Conservation (phyloP, 2,113 vertebrate species). For the Pseudorectes ferrugineus region DNA sequence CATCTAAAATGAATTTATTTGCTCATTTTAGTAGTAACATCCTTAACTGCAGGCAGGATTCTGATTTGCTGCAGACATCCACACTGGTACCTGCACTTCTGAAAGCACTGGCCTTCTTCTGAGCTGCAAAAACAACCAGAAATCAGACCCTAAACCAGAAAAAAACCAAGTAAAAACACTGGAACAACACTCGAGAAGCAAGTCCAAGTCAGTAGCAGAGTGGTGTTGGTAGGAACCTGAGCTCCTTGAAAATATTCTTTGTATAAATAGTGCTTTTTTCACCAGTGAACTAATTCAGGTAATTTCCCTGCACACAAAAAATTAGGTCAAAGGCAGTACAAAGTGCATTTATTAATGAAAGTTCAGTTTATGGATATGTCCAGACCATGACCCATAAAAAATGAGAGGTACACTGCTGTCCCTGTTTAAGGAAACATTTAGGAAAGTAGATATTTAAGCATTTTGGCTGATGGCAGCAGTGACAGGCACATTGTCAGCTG, state of each 20-base stretch:
- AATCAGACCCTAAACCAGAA: background rate
- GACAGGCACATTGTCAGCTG: background rate
- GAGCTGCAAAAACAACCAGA: background rate
- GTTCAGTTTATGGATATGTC: background rate
- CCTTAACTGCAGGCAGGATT: background rate
- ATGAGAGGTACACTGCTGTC: background rate
- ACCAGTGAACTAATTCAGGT: background rate
- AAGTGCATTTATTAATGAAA: background rate
- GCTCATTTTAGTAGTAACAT: background rate
- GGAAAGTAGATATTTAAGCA: background rate
- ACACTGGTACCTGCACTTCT: background rate
- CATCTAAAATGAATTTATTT: background rate
- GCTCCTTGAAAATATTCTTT: background rate
- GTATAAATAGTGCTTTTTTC: background rate
- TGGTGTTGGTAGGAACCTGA: background rate
- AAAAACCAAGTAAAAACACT: background rate
- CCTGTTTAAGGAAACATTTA: background rate
- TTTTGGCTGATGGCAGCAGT: background rate
- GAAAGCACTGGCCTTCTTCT: background rate
- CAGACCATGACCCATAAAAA: background rate
- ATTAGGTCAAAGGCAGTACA: background rate
- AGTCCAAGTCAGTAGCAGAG: background rate
- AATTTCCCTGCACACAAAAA: background rate
- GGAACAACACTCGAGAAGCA: background rate
- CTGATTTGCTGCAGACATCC: background rate